A percentile compares a stretch with the other conserved stretches of the same genome.
These are phyloP conservation scores for Eurytoma adleriae DNA, from an alignment of 2,888 invertebrate genomes.

Conservation along the genomic window DNA sequence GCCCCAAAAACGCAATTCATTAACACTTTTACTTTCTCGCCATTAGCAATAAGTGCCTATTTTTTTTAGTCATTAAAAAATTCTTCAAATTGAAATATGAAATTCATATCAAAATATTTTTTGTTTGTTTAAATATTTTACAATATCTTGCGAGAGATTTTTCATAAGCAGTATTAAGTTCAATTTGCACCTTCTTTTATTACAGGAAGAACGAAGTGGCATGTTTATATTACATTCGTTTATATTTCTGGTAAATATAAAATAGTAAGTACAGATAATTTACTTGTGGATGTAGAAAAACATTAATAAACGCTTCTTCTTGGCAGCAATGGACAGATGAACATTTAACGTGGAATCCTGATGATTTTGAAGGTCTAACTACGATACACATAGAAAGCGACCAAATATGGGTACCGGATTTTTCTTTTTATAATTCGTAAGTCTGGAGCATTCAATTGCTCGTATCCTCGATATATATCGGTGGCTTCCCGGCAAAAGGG, in stretches of 20 bases:
- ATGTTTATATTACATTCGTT: slow-evolving; percentile 64
- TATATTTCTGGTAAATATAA: slow-evolving; percentile 64
- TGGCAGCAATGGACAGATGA: slow-evolving; percentile 83
- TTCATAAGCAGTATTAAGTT: not conserved
- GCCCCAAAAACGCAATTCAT: too few relatives aligned
- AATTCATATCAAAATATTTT: not conserved
- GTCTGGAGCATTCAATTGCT: slow-evolving; percentile 48
- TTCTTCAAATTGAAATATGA: not conserved
- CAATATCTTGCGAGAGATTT: too few relatives aligned
- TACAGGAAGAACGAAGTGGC: slow-evolving; percentile 59
- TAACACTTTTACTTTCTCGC: too few relatives aligned
- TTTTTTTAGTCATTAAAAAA: not conserved
- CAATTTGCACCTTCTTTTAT: not conserved
- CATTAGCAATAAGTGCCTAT: not conserved
- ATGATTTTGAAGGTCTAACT: slow-evolving; percentile 81
- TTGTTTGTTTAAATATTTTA: too few relatives aligned
- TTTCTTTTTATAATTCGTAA: slow-evolving; percentile 85
- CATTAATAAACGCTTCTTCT: not conserved
- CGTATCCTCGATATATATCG: too few relatives aligned
- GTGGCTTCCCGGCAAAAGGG: too few relatives aligned
- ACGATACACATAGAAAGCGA: slow-evolving; percentile 82
- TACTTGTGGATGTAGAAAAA: slow-evolving; percentile 19
- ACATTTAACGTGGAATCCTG: slow-evolving; percentile 84
- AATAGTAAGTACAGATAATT: not conserved
- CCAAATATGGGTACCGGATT: slow-evolving; percentile 86